Base-by-base conservation (phyloP, 1,140 invertebrate species). In the Drosophila truncata region DNA sequence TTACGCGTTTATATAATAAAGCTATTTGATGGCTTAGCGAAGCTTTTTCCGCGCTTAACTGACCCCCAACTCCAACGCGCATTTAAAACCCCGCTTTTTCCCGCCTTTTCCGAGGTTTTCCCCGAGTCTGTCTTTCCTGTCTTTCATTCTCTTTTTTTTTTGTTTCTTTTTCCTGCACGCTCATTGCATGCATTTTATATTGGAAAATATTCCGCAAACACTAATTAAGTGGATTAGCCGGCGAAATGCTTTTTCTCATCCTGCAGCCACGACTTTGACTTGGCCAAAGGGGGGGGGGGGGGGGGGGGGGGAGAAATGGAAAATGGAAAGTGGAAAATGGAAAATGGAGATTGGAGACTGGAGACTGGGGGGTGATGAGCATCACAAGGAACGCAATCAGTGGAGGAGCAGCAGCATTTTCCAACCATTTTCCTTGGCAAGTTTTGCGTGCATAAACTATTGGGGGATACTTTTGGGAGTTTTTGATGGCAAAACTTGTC, bases 401-500 rank as follows among this genome's bases (percentile, higher is more conserved):
- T 29, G 50, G 33, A 52, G 46, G 39, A 72, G 58, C n/a, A 8
- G 16, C 18, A 29, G 3, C 11, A 27, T 29, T 33, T 44, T 41
- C 33, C 59, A 23, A 1, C 42, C 55, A 37, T 29, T 59, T 65
- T 49, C 35, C 57, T 41, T 60, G 61, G 50, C 59, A 79, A 76
- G 75, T 72, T 80, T 79, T 80, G 82, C 60, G 70, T 82, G 83
- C 82, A 86, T 82, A 87, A 86, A 82, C 82, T 82, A 78, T 70
- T 79, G 83, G 75, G 83, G 75, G 79, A 86, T 83, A 83, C 83
- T 83, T 86, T 88, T 80, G 80, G 83, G 71, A 80, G 63, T 73
- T 77, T 71, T 71, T 86, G 76, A 88, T 86, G 76, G 63, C 66
- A 62, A 87, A 86, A 86, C 79, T 87, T 87, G 75, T 16, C 82